Evolutionary conservation across 2,797 vertebrate species (phyloP).

Genomic region (Tarsius wallacei): DNA sequence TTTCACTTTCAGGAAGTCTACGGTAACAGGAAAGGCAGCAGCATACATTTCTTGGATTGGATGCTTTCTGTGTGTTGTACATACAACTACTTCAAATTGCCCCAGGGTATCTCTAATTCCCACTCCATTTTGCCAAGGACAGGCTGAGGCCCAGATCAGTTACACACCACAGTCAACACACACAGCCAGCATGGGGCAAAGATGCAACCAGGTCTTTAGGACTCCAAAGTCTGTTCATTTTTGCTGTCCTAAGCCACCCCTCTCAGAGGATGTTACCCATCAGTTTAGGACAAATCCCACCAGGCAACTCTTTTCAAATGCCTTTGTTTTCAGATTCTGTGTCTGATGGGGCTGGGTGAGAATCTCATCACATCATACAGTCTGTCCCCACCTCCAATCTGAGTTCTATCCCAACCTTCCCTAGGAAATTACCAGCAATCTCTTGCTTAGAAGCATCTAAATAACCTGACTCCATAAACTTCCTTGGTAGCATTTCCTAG

Average conservation of each 20-base stretch:
- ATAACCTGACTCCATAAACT: conserved; percentile 14
- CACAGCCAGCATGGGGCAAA: not conserved
- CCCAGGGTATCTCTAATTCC: not conserved
- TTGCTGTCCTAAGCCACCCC: not conserved
- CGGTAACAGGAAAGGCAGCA: not conserved
- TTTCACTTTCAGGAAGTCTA: not conserved
- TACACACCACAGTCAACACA: not conserved
- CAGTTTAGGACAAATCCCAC: not conserved
- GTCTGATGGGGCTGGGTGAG: not conserved
- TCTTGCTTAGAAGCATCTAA: conserved; percentile 60
- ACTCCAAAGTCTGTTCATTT: fast-evolving
- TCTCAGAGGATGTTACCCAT: not conserved
- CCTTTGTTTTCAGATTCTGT: not conserved
- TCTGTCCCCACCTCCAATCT: not conserved
- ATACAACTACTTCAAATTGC: not conserved
- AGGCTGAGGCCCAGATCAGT: not conserved
- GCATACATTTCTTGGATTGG: not conserved
- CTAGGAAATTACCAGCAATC: conserved; percentile 30
- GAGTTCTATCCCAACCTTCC: conserved; percentile 43
- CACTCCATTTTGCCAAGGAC: not conserved
- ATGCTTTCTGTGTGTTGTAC: not conserved
- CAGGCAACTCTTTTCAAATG: not conserved
- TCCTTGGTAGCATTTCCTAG: conserved; percentile 15
- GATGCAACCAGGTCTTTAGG: not conserved
- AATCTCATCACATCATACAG: not conserved